Base-by-base conservation (phyloP, 2,888 invertebrate genomes). In the Eugnorisma glareosa region DNA sequence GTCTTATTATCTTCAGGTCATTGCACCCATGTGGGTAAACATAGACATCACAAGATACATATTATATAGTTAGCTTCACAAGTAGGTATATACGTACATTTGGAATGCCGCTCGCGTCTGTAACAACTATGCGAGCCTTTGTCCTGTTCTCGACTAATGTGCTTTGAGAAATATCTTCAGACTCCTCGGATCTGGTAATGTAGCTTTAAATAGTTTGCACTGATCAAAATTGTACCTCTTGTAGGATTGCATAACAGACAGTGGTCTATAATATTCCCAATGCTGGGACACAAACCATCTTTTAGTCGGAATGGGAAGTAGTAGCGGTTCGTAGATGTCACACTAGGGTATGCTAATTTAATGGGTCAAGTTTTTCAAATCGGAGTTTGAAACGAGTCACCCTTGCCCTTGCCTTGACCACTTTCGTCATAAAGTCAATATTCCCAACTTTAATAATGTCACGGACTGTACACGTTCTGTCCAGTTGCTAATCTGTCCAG, bases 91-190 rank as follows among this genome's bases (percentile, higher is more conserved):
- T 51, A 59, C 21, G 7, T 48, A 78, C 37, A 67, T 76, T 64
- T 59, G 80, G 68, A 59, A 83, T 83, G 70, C 67, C 67, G 21
- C 57, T 45, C 37, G 15, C 6, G 64, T 71, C 57, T 73, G 63
- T 35, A 59, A 37, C 75, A 79, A 83, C 83, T 80, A 83, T 77
- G 83, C 37, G 37, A 37, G 48, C 71, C 81, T 83, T 83, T 83
- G 83, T 83, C 64, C 48, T 61, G 67, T 18, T 31, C 59, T 31
- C 37, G 5, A 73, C 67, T 81, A 71, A 83, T 81, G 77, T 81
- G 68, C 83, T 83, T 83, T 83, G 83, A 80, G 73, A 68, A 80
- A 83, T 83, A 80, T 71, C 76, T 83, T 61, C 43, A 51, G 28
- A 69, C 48, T 72, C 40, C 48, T 4, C 35, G 7, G 31, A 73